These are phyloP conservation scores for Pseudochirops corinnae DNA, from an alignment of 2,797 vertebrate genomes.

Conservation along the genomic window DNA sequence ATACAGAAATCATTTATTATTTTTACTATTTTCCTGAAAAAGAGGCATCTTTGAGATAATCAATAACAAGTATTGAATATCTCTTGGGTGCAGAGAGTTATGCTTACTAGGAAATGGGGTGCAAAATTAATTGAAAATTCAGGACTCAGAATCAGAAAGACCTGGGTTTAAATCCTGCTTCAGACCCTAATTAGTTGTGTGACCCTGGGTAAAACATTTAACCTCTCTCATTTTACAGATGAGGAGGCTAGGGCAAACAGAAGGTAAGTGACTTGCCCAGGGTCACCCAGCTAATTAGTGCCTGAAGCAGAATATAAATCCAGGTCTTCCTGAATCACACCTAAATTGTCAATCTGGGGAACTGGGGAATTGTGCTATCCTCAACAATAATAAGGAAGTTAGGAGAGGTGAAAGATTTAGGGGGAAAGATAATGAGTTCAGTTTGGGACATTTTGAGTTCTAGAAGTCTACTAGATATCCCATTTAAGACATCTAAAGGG, in stretches of 20 bases:
- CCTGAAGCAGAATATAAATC: too few species aligned
- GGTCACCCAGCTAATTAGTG: not conserved
- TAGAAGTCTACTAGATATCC: not conserved
- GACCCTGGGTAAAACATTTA: not conserved
- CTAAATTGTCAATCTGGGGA: not conserved
- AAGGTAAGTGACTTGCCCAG: not conserved
- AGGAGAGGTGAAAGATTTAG: not conserved
- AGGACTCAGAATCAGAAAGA: not conserved
- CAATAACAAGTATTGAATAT: not conserved
- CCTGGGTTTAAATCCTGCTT: not conserved
- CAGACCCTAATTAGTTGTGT: not conserved
- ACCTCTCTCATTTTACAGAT: not conserved
- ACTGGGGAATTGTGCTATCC: not conserved
- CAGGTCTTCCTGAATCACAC: not conserved
- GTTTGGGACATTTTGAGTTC: not conserved
- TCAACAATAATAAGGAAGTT: not conserved
- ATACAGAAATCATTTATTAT: constrained; percentile 12
- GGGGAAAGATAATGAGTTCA: not conserved
- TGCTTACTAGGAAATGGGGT: not conserved
- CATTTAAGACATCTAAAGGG: not conserved
- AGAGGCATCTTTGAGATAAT: not conserved
- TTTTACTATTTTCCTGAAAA: constrained; percentile 55
- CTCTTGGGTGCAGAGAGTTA: not conserved
- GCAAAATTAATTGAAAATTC: constrained; percentile 11
- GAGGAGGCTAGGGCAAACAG: not conserved